Evolutionary conservation across 2,888 invertebrate species (phyloP), one percentile per base, ranked within the genome.

Genomic region (Philonicus albiceps): DNA sequence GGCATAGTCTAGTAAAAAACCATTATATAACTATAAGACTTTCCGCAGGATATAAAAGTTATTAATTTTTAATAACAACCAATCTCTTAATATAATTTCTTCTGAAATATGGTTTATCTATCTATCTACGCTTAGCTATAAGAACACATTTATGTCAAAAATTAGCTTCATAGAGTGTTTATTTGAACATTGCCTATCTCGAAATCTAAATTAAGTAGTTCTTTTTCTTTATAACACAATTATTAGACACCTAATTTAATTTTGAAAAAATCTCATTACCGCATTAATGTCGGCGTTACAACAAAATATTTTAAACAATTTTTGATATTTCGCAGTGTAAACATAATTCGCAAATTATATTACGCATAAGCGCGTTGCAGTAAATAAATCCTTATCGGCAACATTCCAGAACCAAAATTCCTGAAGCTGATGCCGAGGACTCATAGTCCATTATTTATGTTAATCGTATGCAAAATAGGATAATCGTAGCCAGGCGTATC

Each of bases 401-500:
- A 13, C 22, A 64, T 64, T 64, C 22, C 64, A 34, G 55, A 34
- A 53, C 34, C 55, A 34, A 22, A 64, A 19, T 55, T 81, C 81
- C 81, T 81, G 81, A 30, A 64, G 27, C 19, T 34, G 13, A 27
- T 49, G 27, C 31, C 13, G 34, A 11, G 27, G 31, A 11, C 27
- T 78, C 30, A 7, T 6, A 55, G 22, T 16, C 81, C 27, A 53
- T 55, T 81, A 81, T 81, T 81, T 81, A 81, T 81, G 81, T 34
- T 81, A 81, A 81, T 81, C 81, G 81, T 34, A 81, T 81, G 81
- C 81, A 81, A 64, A 81, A 55, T 55, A 64, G 55, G 81, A 64
- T 81, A 81, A 81, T 81, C 64, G 30, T 19, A 55, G 30, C 4
- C 0, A 8, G 16, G 31, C 81, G 19, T n/a, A 55, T 34, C 30